phyloP scores from a whole-genome alignment of 1,140 invertebrate genomes.

The Coelopa frigida region DNA sequence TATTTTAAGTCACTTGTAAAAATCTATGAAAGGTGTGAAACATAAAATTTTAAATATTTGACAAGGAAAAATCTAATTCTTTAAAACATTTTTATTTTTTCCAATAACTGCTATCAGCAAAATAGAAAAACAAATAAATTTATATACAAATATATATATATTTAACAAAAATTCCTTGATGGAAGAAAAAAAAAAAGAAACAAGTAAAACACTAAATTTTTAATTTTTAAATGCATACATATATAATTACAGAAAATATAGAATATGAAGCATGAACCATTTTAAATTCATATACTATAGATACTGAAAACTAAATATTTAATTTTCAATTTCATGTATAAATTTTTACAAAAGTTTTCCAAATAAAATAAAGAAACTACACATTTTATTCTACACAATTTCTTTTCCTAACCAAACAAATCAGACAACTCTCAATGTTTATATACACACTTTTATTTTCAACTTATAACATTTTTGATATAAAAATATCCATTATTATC shows the following conservation, averaged over 20 bases:
- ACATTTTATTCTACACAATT: constrained; percentile 8
- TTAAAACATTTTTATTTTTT: too few species aligned
- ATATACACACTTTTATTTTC: too few species aligned
- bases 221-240: constrained; percentile 2
- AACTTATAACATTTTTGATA: too few species aligned
- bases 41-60: too few species aligned
- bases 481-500: too few species aligned
- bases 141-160: constrained; percentile 2
- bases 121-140: constrained; percentile 4
- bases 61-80: too few species aligned
- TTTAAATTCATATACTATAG: background rate
- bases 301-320: constrained; percentile 1
- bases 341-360: constrained; percentile 31
- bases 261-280: background rate
- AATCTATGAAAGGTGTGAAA: too few species aligned
- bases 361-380: constrained; percentile 44
- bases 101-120: too few species aligned
- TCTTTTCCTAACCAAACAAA: too few species aligned
- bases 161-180: background rate
- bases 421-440: too few species aligned
- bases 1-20: too few species aligned
- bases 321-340: constrained; percentile 1
- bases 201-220: background rate
- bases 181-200: background rate
- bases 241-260: background rate